Evolutionary conservation across 92 coral and sea anemone genomes (phyloP).

Genomic region (Paragorgia papillata): DNA sequence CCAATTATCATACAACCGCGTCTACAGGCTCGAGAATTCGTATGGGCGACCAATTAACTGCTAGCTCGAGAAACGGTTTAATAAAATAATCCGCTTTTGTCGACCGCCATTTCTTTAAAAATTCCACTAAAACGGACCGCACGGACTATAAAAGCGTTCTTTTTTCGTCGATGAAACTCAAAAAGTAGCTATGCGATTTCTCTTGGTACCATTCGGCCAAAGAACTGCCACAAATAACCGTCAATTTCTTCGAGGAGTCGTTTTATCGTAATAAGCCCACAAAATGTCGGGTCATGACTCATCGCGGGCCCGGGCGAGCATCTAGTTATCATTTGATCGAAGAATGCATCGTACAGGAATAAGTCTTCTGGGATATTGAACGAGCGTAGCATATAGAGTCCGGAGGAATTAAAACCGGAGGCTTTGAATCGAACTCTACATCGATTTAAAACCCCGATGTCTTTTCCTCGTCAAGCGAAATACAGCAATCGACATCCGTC

Average conservation of each 20-base stretch:
- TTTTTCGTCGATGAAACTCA: constrained; percentile 85
- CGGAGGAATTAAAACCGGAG: constrained; percentile 74
- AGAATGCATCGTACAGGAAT: constrained; percentile 72
- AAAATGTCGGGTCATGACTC: constrained; percentile 53
- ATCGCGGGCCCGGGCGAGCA: constrained; percentile 82
- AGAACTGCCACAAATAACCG: constrained; percentile 85
- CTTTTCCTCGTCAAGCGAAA: constrained; percentile 88
- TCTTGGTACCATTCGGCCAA: constrained; percentile 90
- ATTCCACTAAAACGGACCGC: constrained; percentile 73
- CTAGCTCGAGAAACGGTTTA: constrained; percentile 73
- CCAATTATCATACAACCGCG: constrained; percentile 89
- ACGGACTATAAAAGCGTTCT: constrained; percentile 76
- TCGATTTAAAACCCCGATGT: constrained; percentile 72
- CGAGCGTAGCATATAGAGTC: constrained; percentile 85
- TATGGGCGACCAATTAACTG: constrained; percentile 68
- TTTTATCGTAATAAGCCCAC: constrained; percentile 89
- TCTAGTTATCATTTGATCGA: constrained; percentile 71
- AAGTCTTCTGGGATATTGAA: constrained; percentile 92
- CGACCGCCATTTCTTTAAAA: constrained; percentile 76
- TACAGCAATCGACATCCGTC: constrained; percentile 97
- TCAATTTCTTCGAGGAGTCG: constrained; percentile 92
- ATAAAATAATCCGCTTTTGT: constrained; percentile 71
- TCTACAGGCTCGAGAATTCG: constrained; percentile 76
- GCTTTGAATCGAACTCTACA: constrained; percentile 78
- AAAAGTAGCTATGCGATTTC: constrained; percentile 87